Evolutionary conservation across 2,797 vertebrate genomes (phyloP), one percentile per base, ranked within the genome.

Genomic region (Poeciliopsis turneri): DNA sequence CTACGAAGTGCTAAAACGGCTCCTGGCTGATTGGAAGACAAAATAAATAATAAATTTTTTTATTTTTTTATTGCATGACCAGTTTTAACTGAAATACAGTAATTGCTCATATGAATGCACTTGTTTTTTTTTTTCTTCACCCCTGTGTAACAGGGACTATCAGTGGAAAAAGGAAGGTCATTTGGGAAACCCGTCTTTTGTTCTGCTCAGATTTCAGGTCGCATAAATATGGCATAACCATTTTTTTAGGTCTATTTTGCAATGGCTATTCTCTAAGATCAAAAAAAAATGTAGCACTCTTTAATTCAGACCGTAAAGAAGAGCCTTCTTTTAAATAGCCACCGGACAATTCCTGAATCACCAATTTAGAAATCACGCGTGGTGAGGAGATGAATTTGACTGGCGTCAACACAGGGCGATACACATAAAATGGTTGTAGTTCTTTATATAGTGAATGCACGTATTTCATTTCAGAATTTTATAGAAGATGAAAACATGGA

Each of bases 101-200:
- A 72, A 33, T 69, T 45, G 43, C 73, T 30, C 70, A 9, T 46
- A 49, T 8, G 10, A 47, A 4, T n/a, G n/a, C 30, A 12, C 18
- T 39, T 39, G 6, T 30, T 72, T n/a, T 76, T 61, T 43, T 85
- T 84, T 83, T 76, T 70, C 36, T 86, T 84, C 81, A 75, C 74
- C 39, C 20, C 71, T 41, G 10, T 57, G 30, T 84, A 74, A 83
- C 78, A 80, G 64, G 39, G 85, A 83, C 73, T 79, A 79, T 82
- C 82, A 83, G 80, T 49, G 74, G 78, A 80, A 72, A 90, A 78
- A 86, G 88, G 86, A 94, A 92, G 90, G 83, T 88, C 86, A 90
- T 75, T 79, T 75, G 57, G 82, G 84, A 87, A 76, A 76, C 78
- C 69, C 84, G 90, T 89, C 93, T 94, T 95, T 93, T 93, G 91